Evolutionary conservation across 2,113 vertebrate species (phyloP).

Genomic region (Clinocottus analis): DNA sequence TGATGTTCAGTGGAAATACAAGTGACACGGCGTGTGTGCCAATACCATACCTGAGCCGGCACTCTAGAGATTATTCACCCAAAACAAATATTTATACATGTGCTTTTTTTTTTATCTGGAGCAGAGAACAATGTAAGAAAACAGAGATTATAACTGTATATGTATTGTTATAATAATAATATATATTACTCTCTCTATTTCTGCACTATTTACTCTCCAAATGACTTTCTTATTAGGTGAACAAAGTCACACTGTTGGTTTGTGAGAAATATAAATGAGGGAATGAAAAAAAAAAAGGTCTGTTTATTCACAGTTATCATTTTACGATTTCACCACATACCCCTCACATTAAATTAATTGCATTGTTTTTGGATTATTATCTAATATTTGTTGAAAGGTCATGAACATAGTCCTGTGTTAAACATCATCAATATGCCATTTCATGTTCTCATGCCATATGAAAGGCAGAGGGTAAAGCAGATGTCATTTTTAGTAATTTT

Average conservation of each 20-base stretch:
- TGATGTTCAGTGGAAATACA: slow-evolving; percentile 39
- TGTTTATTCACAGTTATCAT: neutral
- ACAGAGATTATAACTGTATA: neutral
- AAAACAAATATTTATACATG: slow-evolving; percentile 41
- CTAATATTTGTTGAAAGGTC: neutral
- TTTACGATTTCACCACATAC: neutral
- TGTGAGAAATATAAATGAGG: neutral
- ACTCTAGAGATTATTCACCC: slow-evolving; percentile 18
- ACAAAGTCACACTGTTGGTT: neutral
- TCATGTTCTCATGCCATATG: neutral
- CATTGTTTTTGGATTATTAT: neutral
- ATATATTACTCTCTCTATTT: neutral
- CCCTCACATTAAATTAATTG: neutral
- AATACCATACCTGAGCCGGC: slow-evolving; percentile 40
- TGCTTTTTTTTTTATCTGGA: slow-evolving; percentile 2
- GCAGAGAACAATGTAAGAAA: neutral
- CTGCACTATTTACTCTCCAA: neutral
- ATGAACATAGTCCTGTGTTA: neutral
- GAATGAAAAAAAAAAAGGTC: neutral
- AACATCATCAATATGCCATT: slow-evolving; percentile 16
- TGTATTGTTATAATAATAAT: neutral
- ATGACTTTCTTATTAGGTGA: neutral
- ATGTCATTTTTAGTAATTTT: slow-evolving; percentile 35
- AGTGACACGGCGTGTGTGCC: slow-evolving; percentile 32
- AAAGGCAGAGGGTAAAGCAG: neutral